phyloP scores from a whole-genome alignment of 1,140 invertebrate species.

The Calliphora vicina region DNA sequence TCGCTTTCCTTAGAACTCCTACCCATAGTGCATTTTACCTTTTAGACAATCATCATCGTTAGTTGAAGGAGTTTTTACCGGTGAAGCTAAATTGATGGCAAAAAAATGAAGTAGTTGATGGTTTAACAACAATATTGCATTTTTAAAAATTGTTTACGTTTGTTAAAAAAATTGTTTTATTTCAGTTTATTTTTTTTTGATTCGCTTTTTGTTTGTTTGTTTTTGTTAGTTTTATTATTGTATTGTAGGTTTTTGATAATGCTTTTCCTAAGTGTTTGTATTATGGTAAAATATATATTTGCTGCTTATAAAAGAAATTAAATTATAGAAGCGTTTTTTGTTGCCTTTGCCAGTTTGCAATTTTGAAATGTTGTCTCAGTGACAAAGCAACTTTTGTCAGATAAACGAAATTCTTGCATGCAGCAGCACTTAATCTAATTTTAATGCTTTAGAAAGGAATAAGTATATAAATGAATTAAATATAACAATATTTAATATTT shows the following conservation, averaged over 20 bases:
- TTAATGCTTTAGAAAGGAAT: too few relatives aligned
- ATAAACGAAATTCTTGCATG: neutral
- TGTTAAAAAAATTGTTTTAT: neutral
- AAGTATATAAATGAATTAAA: too few relatives aligned
- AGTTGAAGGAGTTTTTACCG: neutral
- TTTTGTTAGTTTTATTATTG: neutral
- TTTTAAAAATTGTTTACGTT: neutral
- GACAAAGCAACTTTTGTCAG: neutral
- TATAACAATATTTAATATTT: too few relatives aligned
- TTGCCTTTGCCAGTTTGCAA: too few relatives aligned
- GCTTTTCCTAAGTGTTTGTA: neutral
- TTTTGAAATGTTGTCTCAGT: neutral
- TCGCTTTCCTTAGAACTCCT: too few relatives aligned
- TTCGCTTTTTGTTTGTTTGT: too few relatives aligned
- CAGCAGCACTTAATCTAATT: too few relatives aligned
- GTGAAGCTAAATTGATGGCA: neutral
- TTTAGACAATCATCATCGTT: neutral
- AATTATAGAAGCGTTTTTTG: too few relatives aligned
- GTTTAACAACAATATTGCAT: neutral
- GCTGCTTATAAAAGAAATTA: neutral
- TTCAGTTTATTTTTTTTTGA: neutral
- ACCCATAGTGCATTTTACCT: too few relatives aligned
- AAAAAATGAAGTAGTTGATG: neutral
- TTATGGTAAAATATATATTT: neutral
- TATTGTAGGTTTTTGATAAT: neutral